These are phyloP conservation scores for Cantharis lateralis DNA, from an alignment of 2,888 invertebrate genomes.

Conservation along the genomic window DNA sequence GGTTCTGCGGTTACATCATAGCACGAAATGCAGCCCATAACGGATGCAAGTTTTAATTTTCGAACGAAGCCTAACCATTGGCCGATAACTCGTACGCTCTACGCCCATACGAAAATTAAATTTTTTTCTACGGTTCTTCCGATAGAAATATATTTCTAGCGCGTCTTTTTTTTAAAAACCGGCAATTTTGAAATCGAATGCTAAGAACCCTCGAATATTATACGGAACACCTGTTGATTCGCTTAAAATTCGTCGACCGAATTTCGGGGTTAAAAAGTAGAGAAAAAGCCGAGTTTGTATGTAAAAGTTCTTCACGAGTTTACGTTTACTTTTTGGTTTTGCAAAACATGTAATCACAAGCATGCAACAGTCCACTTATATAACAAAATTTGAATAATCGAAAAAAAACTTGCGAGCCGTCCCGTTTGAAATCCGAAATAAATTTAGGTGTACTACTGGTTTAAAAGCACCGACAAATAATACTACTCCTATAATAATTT, in stretches of 20 bases:
- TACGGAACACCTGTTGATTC: neutral
- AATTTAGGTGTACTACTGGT: too few relatives aligned
- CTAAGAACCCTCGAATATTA: neutral
- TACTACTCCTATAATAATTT: too few relatives aligned
- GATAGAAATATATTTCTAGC: neutral
- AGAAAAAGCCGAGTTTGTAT: neutral
- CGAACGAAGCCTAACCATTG: slow-evolving; percentile 1
- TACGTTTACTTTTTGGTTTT: neutral
- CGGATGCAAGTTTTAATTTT: slow-evolving; percentile 15
- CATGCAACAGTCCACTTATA: neutral
- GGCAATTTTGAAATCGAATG: neutral
- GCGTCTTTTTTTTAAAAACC: neutral
- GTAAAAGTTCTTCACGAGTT: neutral
- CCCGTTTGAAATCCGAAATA: neutral
- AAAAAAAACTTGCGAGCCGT: neutral
- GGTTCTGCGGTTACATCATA: slow-evolving; percentile 7
- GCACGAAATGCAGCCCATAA: slow-evolving; percentile 3
- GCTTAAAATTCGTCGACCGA: neutral
- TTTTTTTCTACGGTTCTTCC: slow-evolving; percentile 11
- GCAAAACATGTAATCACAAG: neutral
- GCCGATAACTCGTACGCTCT: slow-evolving; percentile 14
- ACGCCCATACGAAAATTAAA: slow-evolving; percentile 13
- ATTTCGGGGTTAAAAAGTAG: neutral
- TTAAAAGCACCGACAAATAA: too few relatives aligned
- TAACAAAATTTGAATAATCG: neutral